Base-by-base conservation (phyloP, 1,140 invertebrate genomes). In the Pogonognathellus flavescens region DNA sequence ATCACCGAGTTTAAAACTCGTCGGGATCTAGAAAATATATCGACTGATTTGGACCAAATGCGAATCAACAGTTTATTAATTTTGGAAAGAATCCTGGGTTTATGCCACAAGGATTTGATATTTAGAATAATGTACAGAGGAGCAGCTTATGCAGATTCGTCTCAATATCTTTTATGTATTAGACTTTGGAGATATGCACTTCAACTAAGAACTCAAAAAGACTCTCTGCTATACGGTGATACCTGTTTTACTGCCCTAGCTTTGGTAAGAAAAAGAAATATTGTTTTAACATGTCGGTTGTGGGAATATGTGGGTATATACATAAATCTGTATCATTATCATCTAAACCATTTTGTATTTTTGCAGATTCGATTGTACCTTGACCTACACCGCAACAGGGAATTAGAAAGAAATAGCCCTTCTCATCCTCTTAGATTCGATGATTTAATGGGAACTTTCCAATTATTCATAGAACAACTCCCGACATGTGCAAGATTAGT, bases 181-280 rank as follows among this genome's bases (percentile, higher is more conserved):
- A 94, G 96, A 91, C 91, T 97, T 18, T 97, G 96, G 96, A 92
- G 92, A 85, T 93, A 95, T 90, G 94, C 95, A 49, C 91, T 97
- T 18, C 93, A 96, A 90, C 93, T 96, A 81, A 92, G 95, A 87
- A 94, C 96, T 8, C 92, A 93, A 88, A 96, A 94, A 91, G 95
- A 95, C 91, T 94, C 94, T 20, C 93, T 95, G 86, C 91, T 93
- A 66, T 94, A 92, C 89, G 92, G 90, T 87, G 95, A 97, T 91
- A 95, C 95, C 16, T 95, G 95, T 90, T 95, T 95, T 89, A 95
- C 95, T 82, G 94, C 95, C 86, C 95, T 96, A 92, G 94, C 95
- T 82, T 89, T 96, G 49, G 94, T 95, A 83, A 86, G 85, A 88
- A 9, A 41, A 41, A 13, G 4, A 70, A 6, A 41, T 25, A 31